A percentile compares a stretch with the other conserved stretches of the same genome.
Conservation (phyloP, 1,140 invertebrate species). For the Penaeus vannamei region DNA sequence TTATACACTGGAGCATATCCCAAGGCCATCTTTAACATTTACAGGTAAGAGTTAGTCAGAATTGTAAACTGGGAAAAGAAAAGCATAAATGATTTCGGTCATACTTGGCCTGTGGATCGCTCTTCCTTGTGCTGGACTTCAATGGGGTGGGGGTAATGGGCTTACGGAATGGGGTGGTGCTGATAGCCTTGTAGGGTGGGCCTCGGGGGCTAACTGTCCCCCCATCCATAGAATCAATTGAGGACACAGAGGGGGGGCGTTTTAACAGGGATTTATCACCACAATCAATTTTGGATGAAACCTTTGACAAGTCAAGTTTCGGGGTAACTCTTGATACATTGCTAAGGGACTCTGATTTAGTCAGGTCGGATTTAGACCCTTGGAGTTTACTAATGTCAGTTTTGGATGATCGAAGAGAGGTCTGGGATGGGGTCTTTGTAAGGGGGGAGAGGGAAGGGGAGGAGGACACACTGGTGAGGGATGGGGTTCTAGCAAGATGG, state of each 20-base stretch:
- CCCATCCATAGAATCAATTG: conserved; percentile 48
- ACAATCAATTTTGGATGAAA: conserved; percentile 55
- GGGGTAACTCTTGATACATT: conserved; percentile 49
- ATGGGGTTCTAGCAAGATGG: conserved; percentile 51
- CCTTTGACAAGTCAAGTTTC: conserved; percentile 51
- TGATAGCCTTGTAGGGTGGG: neutral
- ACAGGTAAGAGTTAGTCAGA: too few relatives aligned
- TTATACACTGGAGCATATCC: too few relatives aligned
- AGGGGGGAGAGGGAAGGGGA: conserved; percentile 20
- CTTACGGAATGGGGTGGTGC: conserved; percentile 35
- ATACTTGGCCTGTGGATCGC: conserved; percentile 54
- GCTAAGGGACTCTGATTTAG: conserved; percentile 47
- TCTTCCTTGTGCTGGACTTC: conserved; percentile 47
- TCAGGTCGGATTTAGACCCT: conserved; percentile 42
- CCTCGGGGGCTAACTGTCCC: conserved; percentile 22
- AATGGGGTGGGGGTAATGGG: conserved; percentile 51
- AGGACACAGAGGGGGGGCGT: conserved; percentile 51
- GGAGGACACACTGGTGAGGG: conserved; percentile 57
- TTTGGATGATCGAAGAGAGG: conserved; percentile 51
- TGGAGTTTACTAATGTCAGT: conserved; percentile 24
- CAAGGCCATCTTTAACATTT: too few relatives aligned
- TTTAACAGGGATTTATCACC: conserved; percentile 58
- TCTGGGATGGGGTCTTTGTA: conserved; percentile 53
- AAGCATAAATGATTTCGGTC: conserved; percentile 16
- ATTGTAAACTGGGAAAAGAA: neutral